These are phyloP conservation scores for Micromys minutus DNA, from an alignment of 2,113 vertebrate species.

Conservation along the genomic window DNA sequence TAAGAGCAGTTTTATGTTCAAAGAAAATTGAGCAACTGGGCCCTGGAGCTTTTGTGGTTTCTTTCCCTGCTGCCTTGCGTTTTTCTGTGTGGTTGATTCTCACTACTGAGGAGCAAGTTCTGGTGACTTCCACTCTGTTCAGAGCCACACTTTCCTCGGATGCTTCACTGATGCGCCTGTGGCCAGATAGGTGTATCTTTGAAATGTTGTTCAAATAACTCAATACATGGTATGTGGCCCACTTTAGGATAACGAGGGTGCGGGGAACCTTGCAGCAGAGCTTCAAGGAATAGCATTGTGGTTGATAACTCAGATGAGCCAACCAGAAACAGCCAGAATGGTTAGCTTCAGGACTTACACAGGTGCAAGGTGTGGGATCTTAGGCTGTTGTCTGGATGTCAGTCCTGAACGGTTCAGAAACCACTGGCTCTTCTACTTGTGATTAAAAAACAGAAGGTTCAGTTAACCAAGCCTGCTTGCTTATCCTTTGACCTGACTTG, in stretches of 20 bases:
- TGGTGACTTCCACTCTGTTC: not conserved
- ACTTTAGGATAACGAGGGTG: not conserved
- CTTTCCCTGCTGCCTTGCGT: fast-evolving
- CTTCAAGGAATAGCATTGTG: too few relatives aligned
- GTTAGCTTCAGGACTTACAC: not conserved
- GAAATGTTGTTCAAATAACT: not conserved
- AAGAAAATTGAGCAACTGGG: not conserved
- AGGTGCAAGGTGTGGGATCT: too few relatives aligned
- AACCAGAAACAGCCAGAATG: not conserved
- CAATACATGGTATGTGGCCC: not conserved
- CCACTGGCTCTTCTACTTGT: not conserved
- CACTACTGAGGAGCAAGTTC: not conserved
- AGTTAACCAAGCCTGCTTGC: not conserved
- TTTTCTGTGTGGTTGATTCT: not conserved
- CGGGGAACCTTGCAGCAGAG: not conserved
- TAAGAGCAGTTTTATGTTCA: not conserved
- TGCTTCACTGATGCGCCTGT: not conserved
- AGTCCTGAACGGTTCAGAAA: not conserved
- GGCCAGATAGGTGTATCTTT: not conserved
- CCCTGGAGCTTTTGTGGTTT: not conserved
- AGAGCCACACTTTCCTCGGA: fast-evolving
- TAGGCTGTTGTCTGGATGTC: not conserved
- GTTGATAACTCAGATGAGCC: too few relatives aligned
- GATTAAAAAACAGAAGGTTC: not conserved
- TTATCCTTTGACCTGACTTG: not conserved